Conservation (phyloP, 2,888 invertebrate genomes). For the Pandemis corylana region DNA sequence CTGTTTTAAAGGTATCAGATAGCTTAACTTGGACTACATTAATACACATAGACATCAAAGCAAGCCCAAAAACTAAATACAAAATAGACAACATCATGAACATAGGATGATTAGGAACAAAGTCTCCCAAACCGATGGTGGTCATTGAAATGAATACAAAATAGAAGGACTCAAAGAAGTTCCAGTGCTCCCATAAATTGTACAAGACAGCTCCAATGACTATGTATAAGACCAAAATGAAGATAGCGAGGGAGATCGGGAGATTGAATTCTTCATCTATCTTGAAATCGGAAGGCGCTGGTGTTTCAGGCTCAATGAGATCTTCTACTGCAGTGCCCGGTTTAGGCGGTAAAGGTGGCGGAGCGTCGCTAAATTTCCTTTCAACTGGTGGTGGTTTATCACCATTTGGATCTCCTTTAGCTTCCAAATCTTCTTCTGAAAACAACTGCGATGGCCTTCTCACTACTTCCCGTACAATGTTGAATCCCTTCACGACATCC, state of each 20-base stretch:
- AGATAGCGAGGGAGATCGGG: constrained; percentile 94
- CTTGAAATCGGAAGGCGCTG: constrained; percentile 90
- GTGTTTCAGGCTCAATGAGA: constrained; percentile 89
- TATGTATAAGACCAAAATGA: constrained; percentile 93
- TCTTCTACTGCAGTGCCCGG: constrained; percentile 65
- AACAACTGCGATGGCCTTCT: constrained; percentile 89
- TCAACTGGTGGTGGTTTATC: constrained; percentile 58
- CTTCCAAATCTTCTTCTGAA: constrained; percentile 79
- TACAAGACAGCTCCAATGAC: constrained; percentile 93
- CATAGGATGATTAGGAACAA: constrained; percentile 94
- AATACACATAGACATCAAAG: constrained; percentile 98
- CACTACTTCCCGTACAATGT: constrained; percentile 92
- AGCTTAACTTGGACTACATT: constrained; percentile 95
- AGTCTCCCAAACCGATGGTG: constrained; percentile 98
- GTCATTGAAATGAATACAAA: constrained; percentile 99
- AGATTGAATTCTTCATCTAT: constrained; percentile 97
- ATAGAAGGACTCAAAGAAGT: constrained; percentile 97
- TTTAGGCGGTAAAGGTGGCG: constrained; percentile 76
- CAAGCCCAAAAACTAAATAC: constrained; percentile 96
- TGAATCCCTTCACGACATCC: constrained; percentile 94
- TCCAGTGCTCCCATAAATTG: constrained; percentile 92
- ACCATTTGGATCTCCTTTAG: constrained; percentile 51
- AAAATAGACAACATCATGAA: constrained; percentile 96
- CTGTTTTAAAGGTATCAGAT: constrained; percentile 92
- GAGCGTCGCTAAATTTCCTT: constrained; percentile 72